Conservation (phyloP, 92 coral and sea anemone genomes). For the Isaurus tuberculatus region DNA sequence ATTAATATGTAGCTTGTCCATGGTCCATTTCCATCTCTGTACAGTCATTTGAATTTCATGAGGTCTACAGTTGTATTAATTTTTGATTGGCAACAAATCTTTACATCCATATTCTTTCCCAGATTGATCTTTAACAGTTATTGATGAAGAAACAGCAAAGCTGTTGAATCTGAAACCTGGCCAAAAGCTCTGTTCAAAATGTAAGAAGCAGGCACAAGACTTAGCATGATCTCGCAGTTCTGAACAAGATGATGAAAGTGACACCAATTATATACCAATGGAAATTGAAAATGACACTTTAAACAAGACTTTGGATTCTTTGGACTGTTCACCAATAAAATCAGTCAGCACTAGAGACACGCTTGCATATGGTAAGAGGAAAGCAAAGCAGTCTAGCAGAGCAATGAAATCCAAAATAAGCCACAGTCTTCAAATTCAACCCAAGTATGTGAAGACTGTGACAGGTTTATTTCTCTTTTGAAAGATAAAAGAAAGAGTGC, state of each 20-base stretch:
- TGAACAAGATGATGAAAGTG: no score
- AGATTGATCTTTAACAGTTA: not conserved
- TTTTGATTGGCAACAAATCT: not conserved
- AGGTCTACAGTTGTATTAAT: not conserved
- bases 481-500: no score
- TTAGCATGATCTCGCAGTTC: not conserved
- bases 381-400: not conserved
- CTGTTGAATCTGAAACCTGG: not conserved
- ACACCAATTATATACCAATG: slow-evolving; percentile 5
- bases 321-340: slow-evolving; percentile 4
- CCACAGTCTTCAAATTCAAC: not conserved
- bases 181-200: slow-evolving; percentile 7
- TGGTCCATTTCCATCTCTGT: no score
- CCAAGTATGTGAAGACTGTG: not conserved
- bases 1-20: no score
- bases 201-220: not conserved
- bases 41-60: not conserved
- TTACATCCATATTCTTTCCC: not conserved
- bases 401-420: not conserved
- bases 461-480: not conserved
- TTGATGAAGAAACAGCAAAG: not conserved
- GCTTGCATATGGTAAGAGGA: not conserved
- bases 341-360: slow-evolving; percentile 1
- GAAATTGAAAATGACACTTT: not conserved
- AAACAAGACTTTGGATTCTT: not conserved